Base-by-base conservation (phyloP, 2,888 invertebrate species). In the Neoaliturus tenellus region DNA sequence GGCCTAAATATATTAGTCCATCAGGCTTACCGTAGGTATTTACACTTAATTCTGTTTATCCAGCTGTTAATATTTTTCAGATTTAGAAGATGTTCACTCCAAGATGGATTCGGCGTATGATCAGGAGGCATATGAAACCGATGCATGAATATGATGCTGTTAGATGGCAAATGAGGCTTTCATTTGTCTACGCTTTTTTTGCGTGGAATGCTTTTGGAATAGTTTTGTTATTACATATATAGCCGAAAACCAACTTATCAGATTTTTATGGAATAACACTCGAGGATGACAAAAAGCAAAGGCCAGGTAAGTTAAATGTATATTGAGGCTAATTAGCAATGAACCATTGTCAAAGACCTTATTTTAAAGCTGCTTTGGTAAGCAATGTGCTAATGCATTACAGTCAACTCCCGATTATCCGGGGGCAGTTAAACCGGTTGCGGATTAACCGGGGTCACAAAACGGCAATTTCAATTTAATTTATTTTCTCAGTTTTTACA, bases 311-410 rank as follows among this genome's bases (percentile, higher is more conserved):
- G 39, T 28, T 25, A 10, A 83, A 97, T 97, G 97, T 93, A 96
- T 89, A 97, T 96, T 83, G 93, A 96, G 87, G 97, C 97, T 91
- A 96, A 95, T 89, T 97, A 97, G 91, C 95, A 94, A 88, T 90
- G 93, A 80, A 93, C 95, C 89, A 94, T 94, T 69, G 94, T 95
- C 84, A 96, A 96, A 89, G 97, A 97, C n/a, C n/a, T n/a, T n/a
- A n/a, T n/a, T n/a, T n/a, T n/a, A n/a, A n/a, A n/a, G n/a, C n/a
- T n/a, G n/a, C n/a, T n/a, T n/a, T n/a, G n/a, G n/a, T n/a, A n/a
- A n/a, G n/a, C n/a, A n/a, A n/a, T n/a, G n/a, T n/a, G n/a, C n/a
- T n/a, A n/a, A n/a, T n/a, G n/a, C n/a, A n/a, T n/a, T n/a, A n/a
- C n/a, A n/a, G n/a, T n/a, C n/a, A n/a, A n/a, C n/a, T n/a, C n/a